Evolutionary conservation across 2,888 invertebrate species (phyloP).

Genomic region (Drosophila melanosoma): DNA sequence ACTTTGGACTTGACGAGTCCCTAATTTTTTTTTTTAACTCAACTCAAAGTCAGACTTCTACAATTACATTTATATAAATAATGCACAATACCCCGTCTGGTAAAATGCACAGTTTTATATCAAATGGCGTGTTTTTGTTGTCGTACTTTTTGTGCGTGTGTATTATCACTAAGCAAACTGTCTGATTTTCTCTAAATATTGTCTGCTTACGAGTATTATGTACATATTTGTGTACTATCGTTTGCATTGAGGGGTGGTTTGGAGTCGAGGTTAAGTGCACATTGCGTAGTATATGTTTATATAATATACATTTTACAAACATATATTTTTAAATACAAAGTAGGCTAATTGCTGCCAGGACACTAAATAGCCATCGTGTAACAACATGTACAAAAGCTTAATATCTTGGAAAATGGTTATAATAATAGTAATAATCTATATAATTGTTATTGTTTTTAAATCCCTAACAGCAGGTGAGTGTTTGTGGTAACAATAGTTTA

Average conservation of each 20-base stretch:
- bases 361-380: neutral
- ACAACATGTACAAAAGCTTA: neutral
- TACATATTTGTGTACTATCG: neutral
- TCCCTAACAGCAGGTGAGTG: slow-evolving; percentile 31
- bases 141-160: slow-evolving; percentile 5
- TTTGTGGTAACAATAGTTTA: neutral
- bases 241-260: neutral
- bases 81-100: neutral
- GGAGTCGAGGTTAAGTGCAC: slow-evolving; percentile 1
- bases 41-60: neutral
- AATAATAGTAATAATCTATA: no score
- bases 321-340: slow-evolving; percentile 9
- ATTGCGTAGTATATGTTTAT: slow-evolving; percentile 4
- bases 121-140: slow-evolving; percentile 7
- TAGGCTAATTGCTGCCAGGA: neutral
- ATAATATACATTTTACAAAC: slow-evolving; percentile 28
- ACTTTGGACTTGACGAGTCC: no score
- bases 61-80: neutral
- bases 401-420: neutral
- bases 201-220: neutral
- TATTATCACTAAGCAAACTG: neutral
- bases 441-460: slow-evolving; percentile 9
- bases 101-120: slow-evolving; percentile 2
- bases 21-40: neutral
- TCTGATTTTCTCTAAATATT: neutral